phyloP scores from a whole-genome alignment of 2,888 invertebrate species.

The Tiliacea aurago region DNA sequence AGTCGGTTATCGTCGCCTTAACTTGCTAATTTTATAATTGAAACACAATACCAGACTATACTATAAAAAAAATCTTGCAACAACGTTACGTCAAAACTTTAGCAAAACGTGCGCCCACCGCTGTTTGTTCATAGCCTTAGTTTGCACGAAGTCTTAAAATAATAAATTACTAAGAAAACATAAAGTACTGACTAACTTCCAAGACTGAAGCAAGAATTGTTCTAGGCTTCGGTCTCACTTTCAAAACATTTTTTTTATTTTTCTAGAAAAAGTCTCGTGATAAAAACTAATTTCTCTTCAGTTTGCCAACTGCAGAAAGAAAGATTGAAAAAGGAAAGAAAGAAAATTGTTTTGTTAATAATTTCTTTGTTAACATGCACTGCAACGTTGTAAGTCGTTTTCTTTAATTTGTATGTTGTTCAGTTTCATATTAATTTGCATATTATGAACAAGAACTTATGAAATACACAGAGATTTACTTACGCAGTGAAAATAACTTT shows the following conservation, averaged over 20 bases:
- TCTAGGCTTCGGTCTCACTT: slow-evolving; percentile 41
- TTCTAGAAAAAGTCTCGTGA: slow-evolving; percentile 21
- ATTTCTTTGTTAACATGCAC: slow-evolving; percentile 37
- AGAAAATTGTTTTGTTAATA: slow-evolving; percentile 6
- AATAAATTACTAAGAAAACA: slow-evolving; percentile 58
- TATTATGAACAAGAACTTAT: slow-evolving; percentile 32
- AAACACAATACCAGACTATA: background rate
- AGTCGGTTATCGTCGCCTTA: no score
- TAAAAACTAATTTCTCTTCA: slow-evolving; percentile 36
- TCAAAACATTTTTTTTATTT: slow-evolving; percentile 32
- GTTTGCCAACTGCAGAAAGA: slow-evolving; percentile 30
- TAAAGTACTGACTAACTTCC: slow-evolving; percentile 52
- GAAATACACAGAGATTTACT: slow-evolving; percentile 10
- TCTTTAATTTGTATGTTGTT: slow-evolving; percentile 26
- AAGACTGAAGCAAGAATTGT: slow-evolving; percentile 39
- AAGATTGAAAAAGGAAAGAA: slow-evolving; percentile 29
- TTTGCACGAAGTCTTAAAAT: slow-evolving; percentile 44
- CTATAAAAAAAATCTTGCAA: slow-evolving; percentile 6
- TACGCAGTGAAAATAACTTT: slow-evolving; percentile 20
- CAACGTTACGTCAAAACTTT: slow-evolving; percentile 11
- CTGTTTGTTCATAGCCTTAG: slow-evolving; percentile 9
- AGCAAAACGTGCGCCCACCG: slow-evolving; percentile 8
- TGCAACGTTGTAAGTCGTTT: slow-evolving; percentile 3
- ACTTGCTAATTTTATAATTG: background rate
- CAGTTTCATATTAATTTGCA: slow-evolving; percentile 23